phyloP scores from a whole-genome alignment of 2,113 vertebrate genomes.

The Atractosteus spatula region DNA sequence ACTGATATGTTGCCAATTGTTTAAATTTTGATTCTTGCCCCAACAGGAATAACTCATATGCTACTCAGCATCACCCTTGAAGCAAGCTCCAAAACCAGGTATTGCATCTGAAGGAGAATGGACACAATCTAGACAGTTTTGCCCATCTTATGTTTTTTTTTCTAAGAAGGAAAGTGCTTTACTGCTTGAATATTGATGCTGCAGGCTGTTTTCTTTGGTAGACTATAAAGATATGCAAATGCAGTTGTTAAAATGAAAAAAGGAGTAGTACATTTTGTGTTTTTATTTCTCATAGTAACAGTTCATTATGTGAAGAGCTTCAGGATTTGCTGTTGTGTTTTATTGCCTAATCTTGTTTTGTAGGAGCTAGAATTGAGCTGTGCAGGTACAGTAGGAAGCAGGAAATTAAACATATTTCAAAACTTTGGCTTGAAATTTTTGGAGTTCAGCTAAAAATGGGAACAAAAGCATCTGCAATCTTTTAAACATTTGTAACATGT shows the following conservation, averaged over 20 bases:
- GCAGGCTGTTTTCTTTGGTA: constrained; percentile 67
- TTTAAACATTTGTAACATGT: too few species aligned
- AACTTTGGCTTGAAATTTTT: constrained; percentile 23
- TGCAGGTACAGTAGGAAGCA: constrained; percentile 7
- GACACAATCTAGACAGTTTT: constrained; percentile 41
- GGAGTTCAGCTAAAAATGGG: neutral
- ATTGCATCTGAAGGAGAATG: too few species aligned
- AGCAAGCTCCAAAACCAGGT: too few species aligned
- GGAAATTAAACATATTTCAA: constrained; percentile 42
- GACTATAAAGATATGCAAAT: constrained; percentile 76
- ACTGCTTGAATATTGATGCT: constrained; percentile 63
- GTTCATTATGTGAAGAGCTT: constrained; percentile 22
- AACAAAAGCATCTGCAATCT: neutral
- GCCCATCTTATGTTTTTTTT: constrained; percentile 53
- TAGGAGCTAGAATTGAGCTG: constrained; percentile 2
- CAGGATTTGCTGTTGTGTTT: constrained; percentile 8
- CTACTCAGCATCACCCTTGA: too few species aligned
- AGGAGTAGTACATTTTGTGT: constrained; percentile 28
- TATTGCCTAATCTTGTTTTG: neutral
- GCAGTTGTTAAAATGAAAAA: constrained; percentile 61
- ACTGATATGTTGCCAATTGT: too few species aligned
- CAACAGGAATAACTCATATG: too few species aligned
- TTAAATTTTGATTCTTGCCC: too few species aligned
- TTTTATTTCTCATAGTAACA: constrained; percentile 17
- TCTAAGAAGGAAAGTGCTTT: constrained; percentile 35